Evolutionary conservation across 2,113 vertebrate species (phyloP).

Genomic region (Tragelaphus imberbis): DNA sequence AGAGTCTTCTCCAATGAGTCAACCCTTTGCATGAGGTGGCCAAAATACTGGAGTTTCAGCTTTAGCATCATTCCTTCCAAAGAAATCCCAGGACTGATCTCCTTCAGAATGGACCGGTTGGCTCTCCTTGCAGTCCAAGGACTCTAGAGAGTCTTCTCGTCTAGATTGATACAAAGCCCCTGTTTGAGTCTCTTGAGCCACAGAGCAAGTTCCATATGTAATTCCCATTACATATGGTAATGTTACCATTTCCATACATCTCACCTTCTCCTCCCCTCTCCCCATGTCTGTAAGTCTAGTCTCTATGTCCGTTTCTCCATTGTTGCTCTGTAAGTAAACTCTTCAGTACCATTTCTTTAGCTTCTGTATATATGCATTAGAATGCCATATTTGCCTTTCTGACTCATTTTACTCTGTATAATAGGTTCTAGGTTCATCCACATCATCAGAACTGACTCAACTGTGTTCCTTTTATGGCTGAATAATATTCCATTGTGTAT

Average conservation of each 20-base stretch:
- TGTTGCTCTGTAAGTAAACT: not conserved
- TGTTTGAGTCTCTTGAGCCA: not conserved
- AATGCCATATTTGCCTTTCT: not conserved
- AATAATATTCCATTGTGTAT: not conserved
- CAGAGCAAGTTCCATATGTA: not conserved
- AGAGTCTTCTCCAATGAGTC: too few species aligned
- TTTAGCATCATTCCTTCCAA: too few species aligned
- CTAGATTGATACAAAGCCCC: too few species aligned
- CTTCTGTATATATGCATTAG: not conserved
- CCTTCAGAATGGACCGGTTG: too few species aligned
- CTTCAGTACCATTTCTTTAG: not conserved
- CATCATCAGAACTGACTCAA: not conserved
- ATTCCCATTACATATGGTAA: not conserved
- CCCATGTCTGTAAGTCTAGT: not conserved
- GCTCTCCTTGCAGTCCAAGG: too few species aligned
- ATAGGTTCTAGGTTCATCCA: not conserved
- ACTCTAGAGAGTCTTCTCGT: too few species aligned
- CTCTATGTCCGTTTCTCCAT: not conserved
- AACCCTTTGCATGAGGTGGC: too few species aligned
- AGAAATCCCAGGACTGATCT: too few species aligned
- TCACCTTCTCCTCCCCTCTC: not conserved
- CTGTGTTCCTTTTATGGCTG: not conserved
- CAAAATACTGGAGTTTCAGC: too few species aligned
- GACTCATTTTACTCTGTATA: not conserved
- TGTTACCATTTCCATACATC: not conserved